Evolutionary conservation across 1,140 invertebrate genomes (phyloP).

Genomic region (Hermetia illucens): DNA sequence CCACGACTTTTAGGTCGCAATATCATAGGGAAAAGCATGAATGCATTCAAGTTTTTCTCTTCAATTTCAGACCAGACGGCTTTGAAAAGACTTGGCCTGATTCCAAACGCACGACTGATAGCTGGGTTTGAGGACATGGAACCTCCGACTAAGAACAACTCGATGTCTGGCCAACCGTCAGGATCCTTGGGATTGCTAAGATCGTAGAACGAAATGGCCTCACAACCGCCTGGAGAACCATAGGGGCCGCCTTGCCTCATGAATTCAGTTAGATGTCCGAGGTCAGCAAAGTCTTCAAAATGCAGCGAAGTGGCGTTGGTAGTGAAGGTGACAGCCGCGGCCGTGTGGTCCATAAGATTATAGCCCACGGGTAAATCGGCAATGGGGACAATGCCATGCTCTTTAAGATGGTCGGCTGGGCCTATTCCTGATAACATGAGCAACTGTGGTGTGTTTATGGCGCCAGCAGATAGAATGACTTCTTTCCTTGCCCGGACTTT

Average conservation of each 20-base stretch:
- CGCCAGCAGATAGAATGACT: slow-evolving; percentile 60
- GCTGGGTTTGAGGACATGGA: slow-evolving; percentile 37
- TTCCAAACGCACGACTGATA: slow-evolving; percentile 38
- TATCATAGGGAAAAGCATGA: slow-evolving; percentile 53
- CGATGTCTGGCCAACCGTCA: slow-evolving; percentile 57
- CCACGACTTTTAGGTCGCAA: slow-evolving; percentile 62
- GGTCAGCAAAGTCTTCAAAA: slow-evolving; percentile 24
- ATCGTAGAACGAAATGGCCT: slow-evolving; percentile 62
- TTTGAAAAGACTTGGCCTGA: slow-evolving; percentile 39
- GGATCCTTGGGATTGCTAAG: slow-evolving; percentile 45
- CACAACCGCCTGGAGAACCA: slow-evolving; percentile 63
- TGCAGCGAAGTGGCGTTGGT: slow-evolving; percentile 36
- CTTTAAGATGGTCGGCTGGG: slow-evolving; percentile 47
- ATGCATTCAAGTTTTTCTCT: slow-evolving; percentile 32
- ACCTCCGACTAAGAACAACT: slow-evolving; percentile 48
- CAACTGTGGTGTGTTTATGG: slow-evolving; percentile 60
- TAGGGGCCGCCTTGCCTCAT: slow-evolving; percentile 46
- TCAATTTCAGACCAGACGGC: slow-evolving; percentile 36
- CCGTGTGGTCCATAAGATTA: slow-evolving; percentile 68
- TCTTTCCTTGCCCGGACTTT: slow-evolving; percentile 49
- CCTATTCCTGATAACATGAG: slow-evolving; percentile 73
- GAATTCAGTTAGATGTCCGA: slow-evolving; percentile 18
- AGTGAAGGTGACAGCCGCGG: slow-evolving; percentile 51
- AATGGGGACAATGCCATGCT: slow-evolving; percentile 43
- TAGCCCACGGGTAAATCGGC: slow-evolving; percentile 61